These are phyloP conservation scores for Mustela nigripes DNA, from an alignment of 2,113 vertebrate genomes.

Conservation along the genomic window DNA sequence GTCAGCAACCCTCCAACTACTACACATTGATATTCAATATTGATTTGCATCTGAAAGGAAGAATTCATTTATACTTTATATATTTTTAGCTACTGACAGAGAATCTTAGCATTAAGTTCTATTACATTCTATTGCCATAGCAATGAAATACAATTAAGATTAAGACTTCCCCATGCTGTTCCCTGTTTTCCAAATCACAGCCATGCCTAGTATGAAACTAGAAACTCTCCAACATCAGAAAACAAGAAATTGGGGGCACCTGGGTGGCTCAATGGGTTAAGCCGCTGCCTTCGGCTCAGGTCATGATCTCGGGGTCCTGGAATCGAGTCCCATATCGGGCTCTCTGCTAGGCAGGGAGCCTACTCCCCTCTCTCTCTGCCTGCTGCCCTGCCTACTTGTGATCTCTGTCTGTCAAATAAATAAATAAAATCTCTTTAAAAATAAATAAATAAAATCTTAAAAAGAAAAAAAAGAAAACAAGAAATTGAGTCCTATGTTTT, in stretches of 20 bases:
- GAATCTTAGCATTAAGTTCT: constrained; percentile 46
- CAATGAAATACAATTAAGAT: constrained; percentile 47
- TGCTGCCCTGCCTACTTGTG: too few relatives aligned
- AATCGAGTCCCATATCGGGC: too few relatives aligned
- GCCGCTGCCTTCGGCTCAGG: too few relatives aligned
- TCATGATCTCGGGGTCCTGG: too few relatives aligned
- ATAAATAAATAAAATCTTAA: too few relatives aligned
- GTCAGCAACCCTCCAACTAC: background rate
- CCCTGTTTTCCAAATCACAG: background rate
- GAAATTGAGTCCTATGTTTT: background rate
- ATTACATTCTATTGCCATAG: background rate
- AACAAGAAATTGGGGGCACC: background rate
- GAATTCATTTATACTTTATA: constrained; percentile 33
- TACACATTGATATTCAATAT: background rate
- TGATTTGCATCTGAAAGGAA: background rate
- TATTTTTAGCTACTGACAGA: background rate
- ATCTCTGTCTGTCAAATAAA: too few relatives aligned
- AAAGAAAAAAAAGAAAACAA: background rate
- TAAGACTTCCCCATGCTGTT: background rate
- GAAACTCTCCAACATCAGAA: background rate
- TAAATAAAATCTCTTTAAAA: too few relatives aligned
- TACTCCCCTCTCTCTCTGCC: too few relatives aligned
- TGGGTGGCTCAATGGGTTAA: too few relatives aligned
- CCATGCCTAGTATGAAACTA: background rate
- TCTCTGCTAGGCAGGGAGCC: too few relatives aligned